phyloP scores from a whole-genome alignment of 2,797 vertebrate genomes.

The Neomorphus geoffroyi region DNA sequence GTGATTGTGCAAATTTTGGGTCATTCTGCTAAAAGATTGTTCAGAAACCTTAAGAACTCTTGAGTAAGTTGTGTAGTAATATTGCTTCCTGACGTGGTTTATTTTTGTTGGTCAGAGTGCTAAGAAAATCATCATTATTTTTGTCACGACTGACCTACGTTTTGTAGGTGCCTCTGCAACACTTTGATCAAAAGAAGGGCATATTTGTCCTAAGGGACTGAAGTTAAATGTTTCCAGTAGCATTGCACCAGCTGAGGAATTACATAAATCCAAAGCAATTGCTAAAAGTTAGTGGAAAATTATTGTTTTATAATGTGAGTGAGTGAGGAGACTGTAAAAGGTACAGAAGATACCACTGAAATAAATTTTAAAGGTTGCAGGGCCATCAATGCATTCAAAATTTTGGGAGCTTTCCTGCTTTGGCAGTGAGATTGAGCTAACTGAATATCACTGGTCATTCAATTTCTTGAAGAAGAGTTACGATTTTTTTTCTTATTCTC shows the following conservation, averaged over 20 bases:
- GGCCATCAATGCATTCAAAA: background rate
- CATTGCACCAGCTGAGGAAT: background rate
- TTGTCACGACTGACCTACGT: too few relatives aligned
- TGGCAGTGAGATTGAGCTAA: background rate
- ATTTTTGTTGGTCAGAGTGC: too few relatives aligned
- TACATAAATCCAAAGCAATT: background rate
- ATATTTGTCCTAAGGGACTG: background rate
- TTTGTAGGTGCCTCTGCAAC: too few relatives aligned
- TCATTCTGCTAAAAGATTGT: too few relatives aligned
- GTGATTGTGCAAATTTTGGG: too few relatives aligned
- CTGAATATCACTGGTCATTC: background rate
- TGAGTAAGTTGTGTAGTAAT: too few relatives aligned
- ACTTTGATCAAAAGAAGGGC: background rate
- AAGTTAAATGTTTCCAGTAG: background rate
- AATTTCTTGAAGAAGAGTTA: background rate
- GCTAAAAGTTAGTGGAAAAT: background rate
- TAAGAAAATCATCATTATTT: too few relatives aligned
- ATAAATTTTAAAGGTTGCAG: background rate
- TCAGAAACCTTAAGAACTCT: too few relatives aligned
- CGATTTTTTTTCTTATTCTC: background rate
- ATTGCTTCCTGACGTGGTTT: too few relatives aligned
- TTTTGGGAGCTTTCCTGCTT: background rate
- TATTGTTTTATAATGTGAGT: background rate
- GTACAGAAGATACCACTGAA: background rate
- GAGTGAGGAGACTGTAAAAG: background rate